Percentiles rank a stretch among this genome's conserved stretches.
These are phyloP conservation scores for Porites australiensis DNA, from an alignment of 64 coral and sea anemone species.

Conservation along the genomic window DNA sequence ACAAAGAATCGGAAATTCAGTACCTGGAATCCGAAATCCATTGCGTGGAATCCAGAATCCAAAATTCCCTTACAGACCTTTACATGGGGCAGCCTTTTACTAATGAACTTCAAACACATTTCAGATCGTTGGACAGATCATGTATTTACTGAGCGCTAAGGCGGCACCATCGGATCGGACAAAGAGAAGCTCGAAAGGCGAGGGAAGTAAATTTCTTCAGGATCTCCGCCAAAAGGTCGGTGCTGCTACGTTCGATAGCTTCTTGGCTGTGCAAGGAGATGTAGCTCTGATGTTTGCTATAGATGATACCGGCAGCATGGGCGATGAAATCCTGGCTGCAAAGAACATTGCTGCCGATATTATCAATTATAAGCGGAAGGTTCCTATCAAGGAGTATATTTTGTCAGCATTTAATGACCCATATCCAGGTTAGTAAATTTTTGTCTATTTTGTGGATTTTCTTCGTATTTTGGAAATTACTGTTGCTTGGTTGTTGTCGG, in stretches of 20 bases:
- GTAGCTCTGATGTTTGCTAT: conserved; percentile 71
- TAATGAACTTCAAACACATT: background rate
- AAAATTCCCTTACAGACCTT: too few relatives aligned
- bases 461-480: too few relatives aligned
- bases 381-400: conserved; percentile 15
- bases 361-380: conserved; percentile 14
- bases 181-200: background rate
- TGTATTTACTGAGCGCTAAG: background rate
- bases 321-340: conserved; percentile 28
- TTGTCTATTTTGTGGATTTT: too few relatives aligned
- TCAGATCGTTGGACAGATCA: conserved; percentile 9
- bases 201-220: background rate
- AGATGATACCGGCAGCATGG: conserved; percentile 62
- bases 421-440: background rate
- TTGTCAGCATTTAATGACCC: conserved; percentile 61
- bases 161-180: background rate
- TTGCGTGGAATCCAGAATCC: too few relatives aligned
- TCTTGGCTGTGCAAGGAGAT: conserved; percentile 64
- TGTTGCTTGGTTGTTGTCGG: too few relatives aligned
- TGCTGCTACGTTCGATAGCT: conserved; percentile 14
- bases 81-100: too few relatives aligned
- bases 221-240: conserved; percentile 8
- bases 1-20: too few relatives aligned
- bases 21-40: too few relatives aligned
- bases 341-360: conserved; percentile 54